Evolutionary conservation across 2,113 vertebrate species (phyloP), one percentile per base, ranked within the genome.

Genomic region (Muntiacus muntjak): DNA sequence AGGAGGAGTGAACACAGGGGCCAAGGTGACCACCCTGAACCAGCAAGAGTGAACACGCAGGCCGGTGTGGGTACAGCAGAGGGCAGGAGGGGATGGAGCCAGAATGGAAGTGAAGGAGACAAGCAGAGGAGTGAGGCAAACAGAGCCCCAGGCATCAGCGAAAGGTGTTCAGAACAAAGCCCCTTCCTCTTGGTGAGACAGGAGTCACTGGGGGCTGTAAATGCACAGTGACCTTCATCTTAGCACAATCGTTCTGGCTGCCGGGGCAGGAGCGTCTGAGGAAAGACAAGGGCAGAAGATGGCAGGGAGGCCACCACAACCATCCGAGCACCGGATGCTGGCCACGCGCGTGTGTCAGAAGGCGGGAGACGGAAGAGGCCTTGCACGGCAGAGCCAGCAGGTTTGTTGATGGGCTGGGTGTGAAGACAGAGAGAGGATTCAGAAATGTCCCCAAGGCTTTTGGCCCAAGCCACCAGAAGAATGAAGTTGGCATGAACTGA

Each of bases 251-350:
- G 9, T 36, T 81, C 15, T 4, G 71, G 47, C 15, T 23, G 17
- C 2, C 0, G 0, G 6, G 25, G 1, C 21, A 78, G 43, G 30
- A 4, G 15, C 79, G 50, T 33, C 33, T 36, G 45, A 45, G 15
- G 76, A 28, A 21, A 74, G 40, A 50, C 11, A 54, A 78, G 67
- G 43, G 40, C 67, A 57, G 60, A 67, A 36, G 36, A 82, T 15
- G 30, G 19, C 16, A 57, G 25, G 5, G 1, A 13, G 54, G 36
- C 36, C 16, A 6, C 81, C 1, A 0, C 23, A 10, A 36, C 17
- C 19, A 9, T 1, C 16, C 23, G 1, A 6, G 45, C 0, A 8
- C 52, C 11, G 21, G 58, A 10, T 19, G 5, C 86, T 1, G 26
- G 82, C 5, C 45, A 54, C 7, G 2, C 0, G 11, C 13, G 0